These are phyloP conservation scores for Mamestra brassicae DNA, from an alignment of 2,888 invertebrate species.

Conservation along the genomic window DNA sequence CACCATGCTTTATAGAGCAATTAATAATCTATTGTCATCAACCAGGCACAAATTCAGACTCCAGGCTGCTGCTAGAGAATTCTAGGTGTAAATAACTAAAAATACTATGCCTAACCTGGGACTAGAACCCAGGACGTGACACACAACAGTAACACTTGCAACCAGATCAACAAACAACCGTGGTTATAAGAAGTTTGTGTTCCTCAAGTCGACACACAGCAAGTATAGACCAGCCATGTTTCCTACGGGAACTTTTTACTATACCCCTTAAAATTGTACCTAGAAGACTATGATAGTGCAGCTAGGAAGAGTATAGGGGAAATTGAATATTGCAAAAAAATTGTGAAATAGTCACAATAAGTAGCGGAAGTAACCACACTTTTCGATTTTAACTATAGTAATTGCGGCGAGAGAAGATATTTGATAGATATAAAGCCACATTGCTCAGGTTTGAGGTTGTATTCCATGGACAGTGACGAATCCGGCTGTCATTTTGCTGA, in stretches of 20 bases:
- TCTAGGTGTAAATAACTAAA: no score
- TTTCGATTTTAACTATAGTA: no score
- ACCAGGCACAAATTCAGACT: background rate
- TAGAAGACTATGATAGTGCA: constrained; percentile 70
- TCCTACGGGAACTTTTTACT: constrained; percentile 82
- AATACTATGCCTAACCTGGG: background rate
- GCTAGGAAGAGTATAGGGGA: constrained; percentile 85
- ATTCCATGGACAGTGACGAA: constrained; percentile 10
- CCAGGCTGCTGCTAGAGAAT: no score
- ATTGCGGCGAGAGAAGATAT: background rate
- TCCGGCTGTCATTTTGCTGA: constrained; percentile 8
- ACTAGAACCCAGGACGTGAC: no score
- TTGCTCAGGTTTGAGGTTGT: constrained; percentile 12
- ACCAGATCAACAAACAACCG: background rate
- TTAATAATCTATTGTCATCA: background rate
- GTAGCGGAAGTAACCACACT: background rate
- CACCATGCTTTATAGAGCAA: no score
- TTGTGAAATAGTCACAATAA: background rate
- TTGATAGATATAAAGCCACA: background rate
- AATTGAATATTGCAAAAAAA: background rate
- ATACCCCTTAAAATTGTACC: constrained; percentile 80
- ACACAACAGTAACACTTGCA: no score
- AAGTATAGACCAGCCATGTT: constrained; percentile 73
- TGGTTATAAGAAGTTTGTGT: constrained; percentile 37
- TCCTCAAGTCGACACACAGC: constrained; percentile 70